Conservation (phyloP, 2,113 vertebrate species). For the Microcebus murinus region DNA sequence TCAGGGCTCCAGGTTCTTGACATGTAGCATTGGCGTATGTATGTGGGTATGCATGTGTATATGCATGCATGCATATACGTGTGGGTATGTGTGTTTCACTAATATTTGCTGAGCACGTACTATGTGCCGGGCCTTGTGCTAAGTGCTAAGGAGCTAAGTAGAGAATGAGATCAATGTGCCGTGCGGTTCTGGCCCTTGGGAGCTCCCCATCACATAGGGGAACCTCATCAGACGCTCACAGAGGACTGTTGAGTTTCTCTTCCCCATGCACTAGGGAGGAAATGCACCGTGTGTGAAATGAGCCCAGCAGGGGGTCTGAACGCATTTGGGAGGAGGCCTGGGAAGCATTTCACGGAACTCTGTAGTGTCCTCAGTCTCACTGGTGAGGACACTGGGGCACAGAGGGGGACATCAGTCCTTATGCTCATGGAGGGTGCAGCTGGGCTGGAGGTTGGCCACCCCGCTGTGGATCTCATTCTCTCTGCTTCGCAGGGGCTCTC, state of each 20-base stretch:
- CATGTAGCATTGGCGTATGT: fast-evolving
- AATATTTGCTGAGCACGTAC: neutral
- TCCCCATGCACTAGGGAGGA: neutral
- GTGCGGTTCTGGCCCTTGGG: neutral
- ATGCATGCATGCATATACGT: neutral
- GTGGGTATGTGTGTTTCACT: neutral
- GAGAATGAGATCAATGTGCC: neutral
- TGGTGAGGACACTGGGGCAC: fast-evolving
- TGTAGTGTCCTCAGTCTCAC: neutral
- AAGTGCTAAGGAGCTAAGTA: neutral
- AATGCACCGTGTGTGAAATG: neutral
- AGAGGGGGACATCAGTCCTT: too few species aligned
- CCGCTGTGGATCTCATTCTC: fast-evolving
- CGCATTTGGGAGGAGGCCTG: neutral
- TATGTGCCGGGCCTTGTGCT: neutral
- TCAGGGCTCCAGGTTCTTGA: neutral
- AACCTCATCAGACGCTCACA: neutral
- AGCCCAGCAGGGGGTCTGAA: neutral
- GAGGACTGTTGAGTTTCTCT: neutral
- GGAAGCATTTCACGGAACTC: fast-evolving
- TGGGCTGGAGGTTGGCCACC: fast-evolving
- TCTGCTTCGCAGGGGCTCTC: neutral
- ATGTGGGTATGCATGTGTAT: neutral
- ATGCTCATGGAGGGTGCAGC: neutral
- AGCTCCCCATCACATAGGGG: neutral